Evolutionary conservation across 2,113 vertebrate genomes (phyloP).

Genomic region (Halcyon senegalensis): DNA sequence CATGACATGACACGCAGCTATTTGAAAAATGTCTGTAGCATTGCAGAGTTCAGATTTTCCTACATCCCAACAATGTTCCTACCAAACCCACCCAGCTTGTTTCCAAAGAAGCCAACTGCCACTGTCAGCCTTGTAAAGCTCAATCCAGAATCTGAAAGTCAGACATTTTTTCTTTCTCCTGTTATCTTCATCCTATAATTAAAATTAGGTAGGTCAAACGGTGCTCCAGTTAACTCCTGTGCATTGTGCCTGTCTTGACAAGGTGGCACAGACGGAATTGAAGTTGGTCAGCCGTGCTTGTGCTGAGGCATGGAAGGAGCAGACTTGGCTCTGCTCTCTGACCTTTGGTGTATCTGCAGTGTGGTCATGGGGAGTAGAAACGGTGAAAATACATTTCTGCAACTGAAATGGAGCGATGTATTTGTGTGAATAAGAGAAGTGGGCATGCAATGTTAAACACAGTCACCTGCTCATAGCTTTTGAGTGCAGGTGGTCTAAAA

Average conservation of each 20-base stretch:
- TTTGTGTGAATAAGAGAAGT: background rate
- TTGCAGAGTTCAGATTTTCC: background rate
- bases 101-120: background rate
- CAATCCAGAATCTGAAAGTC: background rate
- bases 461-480: background rate
- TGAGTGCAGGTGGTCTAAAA: background rate
- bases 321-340: background rate
- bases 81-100: background rate
- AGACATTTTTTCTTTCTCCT: background rate
- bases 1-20: background rate
- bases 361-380: background rate
- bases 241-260: background rate
- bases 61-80: background rate
- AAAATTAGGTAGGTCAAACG: conserved; percentile 1
- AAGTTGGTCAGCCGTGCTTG: background rate
- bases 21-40: background rate
- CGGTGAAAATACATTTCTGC: background rate
- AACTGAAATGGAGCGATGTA: background rate
- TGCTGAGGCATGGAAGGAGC: background rate
- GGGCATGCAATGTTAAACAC: fast-evolving
- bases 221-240: background rate
- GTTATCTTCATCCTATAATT: background rate
- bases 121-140: background rate
- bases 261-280: background rate
- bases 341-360: background rate